phyloP scores from a whole-genome alignment of 64 coral and sea anemone genomes.

The Dendronephthya gigantea region DNA sequence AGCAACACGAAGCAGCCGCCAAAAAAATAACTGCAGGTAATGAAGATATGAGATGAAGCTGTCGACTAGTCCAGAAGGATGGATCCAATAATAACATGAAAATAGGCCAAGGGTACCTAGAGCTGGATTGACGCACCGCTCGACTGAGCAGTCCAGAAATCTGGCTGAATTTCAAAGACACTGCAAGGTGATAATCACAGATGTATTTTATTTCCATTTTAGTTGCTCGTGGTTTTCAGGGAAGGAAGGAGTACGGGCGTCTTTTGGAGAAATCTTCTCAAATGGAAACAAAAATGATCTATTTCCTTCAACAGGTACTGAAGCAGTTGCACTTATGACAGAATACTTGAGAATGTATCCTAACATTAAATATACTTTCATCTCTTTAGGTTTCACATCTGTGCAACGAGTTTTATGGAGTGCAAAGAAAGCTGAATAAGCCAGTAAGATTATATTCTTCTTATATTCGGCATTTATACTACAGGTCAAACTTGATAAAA shows the following conservation, averaged over 20 bases:
- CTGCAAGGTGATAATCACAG: too few relatives aligned
- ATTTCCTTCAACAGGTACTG: background rate
- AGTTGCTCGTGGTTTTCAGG: background rate
- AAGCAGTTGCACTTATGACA: background rate
- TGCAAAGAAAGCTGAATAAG: background rate
- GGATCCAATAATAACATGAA: too few relatives aligned
- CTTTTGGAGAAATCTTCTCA: background rate
- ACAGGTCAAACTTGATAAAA: background rate
- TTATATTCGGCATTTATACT: background rate
- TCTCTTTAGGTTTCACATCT: background rate
- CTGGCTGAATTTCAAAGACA: too few relatives aligned
- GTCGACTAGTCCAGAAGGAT: too few relatives aligned
- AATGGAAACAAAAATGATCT: background rate
- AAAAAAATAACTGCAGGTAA: background rate
- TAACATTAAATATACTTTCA: background rate
- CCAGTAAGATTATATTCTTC: background rate
- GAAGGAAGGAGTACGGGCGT: background rate
- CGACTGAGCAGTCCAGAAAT: too few relatives aligned
- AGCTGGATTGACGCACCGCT: too few relatives aligned
- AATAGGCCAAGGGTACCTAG: too few relatives aligned
- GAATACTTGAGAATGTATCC: too few relatives aligned
- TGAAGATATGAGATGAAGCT: too few relatives aligned
- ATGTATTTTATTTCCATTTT: background rate
- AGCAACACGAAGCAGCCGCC: background rate
- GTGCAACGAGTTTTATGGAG: background rate